phyloP scores from a whole-genome alignment of 2,113 vertebrate species.

The Hippopotamus amphibius region DNA sequence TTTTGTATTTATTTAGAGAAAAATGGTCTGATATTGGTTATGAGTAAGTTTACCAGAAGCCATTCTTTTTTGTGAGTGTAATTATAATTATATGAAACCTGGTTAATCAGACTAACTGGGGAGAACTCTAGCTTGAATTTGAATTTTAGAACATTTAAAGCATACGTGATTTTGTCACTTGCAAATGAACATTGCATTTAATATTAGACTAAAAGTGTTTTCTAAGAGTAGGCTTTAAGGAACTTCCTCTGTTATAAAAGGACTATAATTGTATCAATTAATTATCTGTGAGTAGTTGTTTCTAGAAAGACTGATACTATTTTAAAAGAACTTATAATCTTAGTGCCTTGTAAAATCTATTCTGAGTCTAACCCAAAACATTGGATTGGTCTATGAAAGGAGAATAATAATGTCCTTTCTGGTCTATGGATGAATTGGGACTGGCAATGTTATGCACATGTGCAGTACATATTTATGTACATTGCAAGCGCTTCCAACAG shows the following conservation, averaged over 20 bases:
- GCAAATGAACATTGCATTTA: background rate
- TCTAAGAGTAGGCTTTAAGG: constrained; percentile 30
- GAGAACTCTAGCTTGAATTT: constrained; percentile 11
- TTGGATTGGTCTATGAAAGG: background rate
- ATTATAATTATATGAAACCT: constrained; percentile 54
- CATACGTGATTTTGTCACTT: constrained; percentile 39
- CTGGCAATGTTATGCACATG: background rate
- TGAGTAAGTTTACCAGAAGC: constrained; percentile 1
- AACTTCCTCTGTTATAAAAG: background rate
- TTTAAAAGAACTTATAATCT: constrained; percentile 20
- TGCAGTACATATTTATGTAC: background rate
- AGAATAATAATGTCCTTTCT: background rate
- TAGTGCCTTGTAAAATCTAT: background rate
- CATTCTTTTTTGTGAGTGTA: background rate
- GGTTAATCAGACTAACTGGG: constrained; percentile 28
- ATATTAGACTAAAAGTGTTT: constrained; percentile 16
- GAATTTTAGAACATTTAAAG: constrained; percentile 43
- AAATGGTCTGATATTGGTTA: background rate
- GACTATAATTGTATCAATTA: background rate
- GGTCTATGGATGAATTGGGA: background rate
- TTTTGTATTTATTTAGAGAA: constrained; percentile 47
- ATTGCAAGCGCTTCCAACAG: background rate
- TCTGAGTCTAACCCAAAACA: background rate
- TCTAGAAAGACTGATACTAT: background rate
- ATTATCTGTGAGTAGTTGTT: constrained; percentile 39